These are phyloP conservation scores for Chaenocephalus aceratus DNA, from an alignment of 2,113 vertebrate species.

Conservation along the genomic window DNA sequence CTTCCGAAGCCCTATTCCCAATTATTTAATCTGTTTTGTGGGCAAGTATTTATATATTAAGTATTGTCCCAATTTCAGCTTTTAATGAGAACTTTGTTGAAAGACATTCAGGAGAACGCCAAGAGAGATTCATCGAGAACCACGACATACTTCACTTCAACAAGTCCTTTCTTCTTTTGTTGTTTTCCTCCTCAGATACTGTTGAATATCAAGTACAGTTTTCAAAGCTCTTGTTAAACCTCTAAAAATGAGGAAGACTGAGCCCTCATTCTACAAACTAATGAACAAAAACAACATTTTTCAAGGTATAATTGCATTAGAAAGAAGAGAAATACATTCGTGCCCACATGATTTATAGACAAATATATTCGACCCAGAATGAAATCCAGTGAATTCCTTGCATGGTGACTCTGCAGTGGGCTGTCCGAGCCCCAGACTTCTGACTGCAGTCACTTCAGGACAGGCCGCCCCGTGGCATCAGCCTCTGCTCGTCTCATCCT, in stretches of 20 bases:
- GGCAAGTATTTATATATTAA: background rate
- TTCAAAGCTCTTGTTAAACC: conserved; percentile 33
- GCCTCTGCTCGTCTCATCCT: conserved; percentile 44
- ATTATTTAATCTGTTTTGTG: background rate
- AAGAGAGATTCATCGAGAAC: conserved; percentile 1
- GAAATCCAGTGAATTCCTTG: background rate
- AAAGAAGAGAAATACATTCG: background rate
- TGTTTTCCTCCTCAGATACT: conserved; percentile 10
- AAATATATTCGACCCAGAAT: background rate
- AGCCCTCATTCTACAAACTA: background rate
- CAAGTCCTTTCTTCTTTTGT: conserved; percentile 3
- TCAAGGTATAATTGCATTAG: background rate
- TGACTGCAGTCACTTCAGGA: conserved; percentile 44
- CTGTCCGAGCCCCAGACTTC: conserved; percentile 2
- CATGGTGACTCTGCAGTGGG: background rate
- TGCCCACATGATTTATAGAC: background rate
- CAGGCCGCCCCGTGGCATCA: conserved; percentile 49
- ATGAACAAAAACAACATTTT: background rate
- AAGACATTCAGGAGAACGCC: background rate
- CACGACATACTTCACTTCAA: conserved; percentile 2
- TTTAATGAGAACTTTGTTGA: conserved; percentile 2
- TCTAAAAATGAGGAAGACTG: background rate
- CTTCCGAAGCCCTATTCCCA: background rate
- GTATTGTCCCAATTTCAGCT: background rate
- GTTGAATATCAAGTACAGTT: conserved; percentile 17